These are phyloP conservation scores for Columba janthina DNA, from an alignment of 2,113 vertebrate genomes.

Conservation along the genomic window DNA sequence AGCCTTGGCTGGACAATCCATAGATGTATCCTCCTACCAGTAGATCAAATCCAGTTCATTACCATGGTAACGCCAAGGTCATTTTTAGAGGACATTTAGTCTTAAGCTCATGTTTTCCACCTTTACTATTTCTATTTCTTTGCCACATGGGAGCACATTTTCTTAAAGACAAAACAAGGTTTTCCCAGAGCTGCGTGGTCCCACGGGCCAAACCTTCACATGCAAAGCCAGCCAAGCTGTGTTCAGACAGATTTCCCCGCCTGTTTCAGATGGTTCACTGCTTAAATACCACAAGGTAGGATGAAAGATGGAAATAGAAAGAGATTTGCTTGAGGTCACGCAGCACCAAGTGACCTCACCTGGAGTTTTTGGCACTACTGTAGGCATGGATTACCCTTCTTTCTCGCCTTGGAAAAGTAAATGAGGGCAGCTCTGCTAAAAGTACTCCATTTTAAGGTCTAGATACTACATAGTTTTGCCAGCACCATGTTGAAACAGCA, in stretches of 20 bases:
- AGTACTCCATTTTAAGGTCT: background rate
- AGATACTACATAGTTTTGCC: background rate
- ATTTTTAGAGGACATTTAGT: background rate
- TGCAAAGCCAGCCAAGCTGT: accelerated
- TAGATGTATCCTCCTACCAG: background rate
- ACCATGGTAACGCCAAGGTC: background rate
- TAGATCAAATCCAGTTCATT: background rate
- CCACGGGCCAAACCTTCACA: background rate
- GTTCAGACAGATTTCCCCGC: background rate
- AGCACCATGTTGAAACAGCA: background rate
- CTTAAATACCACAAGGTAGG: background rate
- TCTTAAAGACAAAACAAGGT: background rate
- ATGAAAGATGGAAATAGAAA: background rate
- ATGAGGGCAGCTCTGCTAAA: background rate
- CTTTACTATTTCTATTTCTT: background rate
- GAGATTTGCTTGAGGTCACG: background rate
- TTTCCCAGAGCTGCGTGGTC: background rate
- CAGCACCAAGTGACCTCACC: background rate
- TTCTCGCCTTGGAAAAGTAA: background rate
- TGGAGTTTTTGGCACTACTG: background rate
- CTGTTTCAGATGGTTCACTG: background rate
- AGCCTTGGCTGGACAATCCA: background rate
- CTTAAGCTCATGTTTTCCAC: background rate
- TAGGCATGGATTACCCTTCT: background rate
- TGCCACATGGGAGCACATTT: background rate